phyloP scores from a whole-genome alignment of 1,140 invertebrate species.

The Penaeus chinensis region DNA sequence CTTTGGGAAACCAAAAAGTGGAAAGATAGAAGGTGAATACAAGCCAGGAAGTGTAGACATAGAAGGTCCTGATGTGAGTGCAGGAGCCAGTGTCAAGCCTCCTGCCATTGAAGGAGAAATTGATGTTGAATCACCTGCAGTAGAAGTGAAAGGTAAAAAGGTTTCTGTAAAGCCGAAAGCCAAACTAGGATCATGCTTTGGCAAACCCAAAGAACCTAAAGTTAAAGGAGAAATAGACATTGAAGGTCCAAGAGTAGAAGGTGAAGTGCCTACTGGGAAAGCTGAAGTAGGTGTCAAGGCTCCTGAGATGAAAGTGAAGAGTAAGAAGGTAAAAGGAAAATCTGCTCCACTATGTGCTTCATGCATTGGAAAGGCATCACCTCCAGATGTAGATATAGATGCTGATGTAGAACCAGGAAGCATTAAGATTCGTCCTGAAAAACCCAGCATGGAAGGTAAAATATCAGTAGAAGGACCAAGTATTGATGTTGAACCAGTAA shows the following conservation, averaged over 20 bases:
- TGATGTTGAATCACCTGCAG: constrained; percentile 30
- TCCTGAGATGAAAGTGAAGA: constrained; percentile 38
- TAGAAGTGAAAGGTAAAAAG: constrained; percentile 33
- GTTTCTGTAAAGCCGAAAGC: constrained; percentile 44
- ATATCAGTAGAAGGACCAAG: neutral
- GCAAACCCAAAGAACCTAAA: constrained; percentile 46
- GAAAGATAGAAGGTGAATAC: neutral
- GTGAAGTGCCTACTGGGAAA: no score
- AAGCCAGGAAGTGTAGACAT: neutral
- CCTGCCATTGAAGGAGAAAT: neutral
- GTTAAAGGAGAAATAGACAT: neutral
- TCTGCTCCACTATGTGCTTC: constrained; percentile 36
- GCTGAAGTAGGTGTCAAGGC: neutral
- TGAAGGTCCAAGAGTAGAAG: constrained; percentile 22
- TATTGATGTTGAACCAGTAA: neutral
- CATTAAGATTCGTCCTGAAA: neutral
- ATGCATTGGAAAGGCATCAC: constrained; percentile 49
- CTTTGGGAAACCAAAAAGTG: neutral
- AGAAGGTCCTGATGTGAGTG: constrained; percentile 38
- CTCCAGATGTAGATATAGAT: constrained; percentile 27
- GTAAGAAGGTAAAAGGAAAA: neutral
- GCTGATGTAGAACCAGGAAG: constrained; percentile 5
- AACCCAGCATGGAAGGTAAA: constrained; percentile 29
- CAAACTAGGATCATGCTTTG: constrained; percentile 56
- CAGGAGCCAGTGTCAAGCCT: neutral